Evolutionary conservation across 2,888 invertebrate genomes (phyloP), one percentile per base, ranked within the genome.

Genomic region (Stenodema calcarata): DNA sequence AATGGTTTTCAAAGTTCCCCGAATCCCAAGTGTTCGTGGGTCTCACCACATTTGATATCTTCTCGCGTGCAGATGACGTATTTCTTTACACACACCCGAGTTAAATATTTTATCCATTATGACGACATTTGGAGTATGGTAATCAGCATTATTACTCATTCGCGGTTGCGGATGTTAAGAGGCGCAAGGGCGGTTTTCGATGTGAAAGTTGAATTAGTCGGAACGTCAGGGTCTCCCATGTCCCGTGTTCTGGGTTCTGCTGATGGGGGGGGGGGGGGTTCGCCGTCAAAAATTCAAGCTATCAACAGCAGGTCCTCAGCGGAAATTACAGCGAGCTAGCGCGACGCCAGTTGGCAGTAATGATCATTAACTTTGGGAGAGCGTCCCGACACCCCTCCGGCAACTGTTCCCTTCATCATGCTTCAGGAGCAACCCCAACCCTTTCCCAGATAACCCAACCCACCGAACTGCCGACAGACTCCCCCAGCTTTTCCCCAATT

Each of bases 291-390:
- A 78, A 78, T 78, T 78, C 42, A 18, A 78, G 78, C 78, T 78
- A 78, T 78, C 78, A 78, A 78, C 78, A 78, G 78, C 78, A 78
- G 78, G 78, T 78, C 78, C 78, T 78, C 78, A 18, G 78, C 78
- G 78, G 78, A 78, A 78, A 78, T 78, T 78, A 78, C 78, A 44
- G 78, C 78, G 78, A 78, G 78, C 78, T 44, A 42, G 35, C 75
- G 44, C 78, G 78, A 78, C 78, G 42, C 78, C 78, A 78, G 78
- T 78, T 78, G 78, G 78, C 78, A 78, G 78, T 44, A 44, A 78
- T 78, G 78, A 78, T 78, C 78, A 78, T 78, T 78, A 44, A 78
- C 44, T 78, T 78, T 78, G 78, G 78, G 78, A 76, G 41, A 18
- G 23, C 44, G 14, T 30, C 41, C 41, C 16, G 30, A 16, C 18